A percentile compares a stretch with the other conserved stretches of the same genome.
These are phyloP conservation scores for Dryadula phaetusa DNA, from an alignment of 2,888 invertebrate species.

Conservation along the genomic window DNA sequence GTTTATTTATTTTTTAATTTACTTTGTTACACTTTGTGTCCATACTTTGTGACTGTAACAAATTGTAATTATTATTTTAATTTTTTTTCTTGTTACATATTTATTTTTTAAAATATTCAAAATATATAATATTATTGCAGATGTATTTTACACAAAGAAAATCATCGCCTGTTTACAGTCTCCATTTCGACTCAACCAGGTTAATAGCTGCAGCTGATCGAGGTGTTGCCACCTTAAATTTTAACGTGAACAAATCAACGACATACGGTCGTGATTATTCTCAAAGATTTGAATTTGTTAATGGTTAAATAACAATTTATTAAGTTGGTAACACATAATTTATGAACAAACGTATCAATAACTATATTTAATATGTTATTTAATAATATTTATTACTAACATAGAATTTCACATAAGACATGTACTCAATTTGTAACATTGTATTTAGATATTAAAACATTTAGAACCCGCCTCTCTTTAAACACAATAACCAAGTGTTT, in stretches of 20 bases:
- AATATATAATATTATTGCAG: constrained; percentile 56
- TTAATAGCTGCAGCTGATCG: constrained; percentile 71
- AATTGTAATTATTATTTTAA: no score
- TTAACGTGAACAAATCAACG: constrained; percentile 56
- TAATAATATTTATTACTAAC: background rate
- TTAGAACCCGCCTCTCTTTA: background rate
- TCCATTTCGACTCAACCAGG: constrained; percentile 70
- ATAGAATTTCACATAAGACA: background rate
- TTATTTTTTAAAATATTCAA: background rate
- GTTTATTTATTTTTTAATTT: no score
- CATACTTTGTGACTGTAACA: no score
- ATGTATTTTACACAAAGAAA: constrained; percentile 74
- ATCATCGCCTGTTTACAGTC: constrained; percentile 71
- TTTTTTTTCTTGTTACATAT: background rate
- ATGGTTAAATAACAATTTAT: constrained; percentile 29
- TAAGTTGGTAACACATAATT: background rate
- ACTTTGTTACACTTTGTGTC: no score
- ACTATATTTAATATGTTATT: background rate
- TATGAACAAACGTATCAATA: background rate
- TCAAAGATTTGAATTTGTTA: constrained; percentile 57
- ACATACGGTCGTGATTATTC: constrained; percentile 62
- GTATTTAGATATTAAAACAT: background rate
- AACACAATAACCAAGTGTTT: no score
- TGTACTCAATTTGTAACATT: background rate
- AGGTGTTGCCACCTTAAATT: constrained; percentile 64